Evolutionary conservation across 2,888 invertebrate species (phyloP).

Genomic region (Chloroclysta siterata): DNA sequence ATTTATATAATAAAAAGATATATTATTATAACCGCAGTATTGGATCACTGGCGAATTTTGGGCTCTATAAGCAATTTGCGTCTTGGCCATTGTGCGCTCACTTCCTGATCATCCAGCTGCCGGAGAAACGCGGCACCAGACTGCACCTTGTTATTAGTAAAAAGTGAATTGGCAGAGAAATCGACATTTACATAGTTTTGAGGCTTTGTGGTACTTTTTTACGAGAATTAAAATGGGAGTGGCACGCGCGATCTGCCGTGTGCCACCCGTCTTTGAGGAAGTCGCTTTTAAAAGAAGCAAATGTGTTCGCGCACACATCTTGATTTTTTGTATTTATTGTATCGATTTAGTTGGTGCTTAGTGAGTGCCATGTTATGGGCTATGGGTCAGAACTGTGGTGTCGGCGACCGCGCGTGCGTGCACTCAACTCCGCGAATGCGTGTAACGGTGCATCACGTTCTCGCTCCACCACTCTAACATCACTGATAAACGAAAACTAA

Average conservation of each 20-base stretch:
- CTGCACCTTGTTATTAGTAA: conserved; percentile 73
- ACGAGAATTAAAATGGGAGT: conserved; percentile 47
- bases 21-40: conserved; percentile 43
- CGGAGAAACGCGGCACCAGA: conserved; percentile 68
- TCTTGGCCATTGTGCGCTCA: conserved; percentile 60
- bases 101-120: conserved; percentile 77
- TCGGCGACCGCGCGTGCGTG: conserved; percentile 80
- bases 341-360: conserved; percentile 26
- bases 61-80: conserved; percentile 65
- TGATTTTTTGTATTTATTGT: conserved; percentile 12
- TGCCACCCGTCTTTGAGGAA: conserved; percentile 44
- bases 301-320: conserved; percentile 23
- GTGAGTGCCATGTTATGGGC: conserved; percentile 40
- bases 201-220: conserved; percentile 65
- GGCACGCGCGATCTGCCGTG: conserved; percentile 55
- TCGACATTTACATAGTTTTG: conserved; percentile 66
- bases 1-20: conserved; percentile 43
- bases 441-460: conserved; percentile 74
- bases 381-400: conserved; percentile 62
- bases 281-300: conserved; percentile 5
- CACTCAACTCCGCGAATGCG: conserved; percentile 78
- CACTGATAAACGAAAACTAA: conserved; percentile 43
- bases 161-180: conserved; percentile 65
- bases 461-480: conserved; percentile 58
- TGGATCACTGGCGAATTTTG: conserved; percentile 63